A percentile compares a stretch with the other conserved stretches of the same genome.
phyloP scores from a whole-genome alignment of 1,140 invertebrate species.

The Gryon sp. region DNA sequence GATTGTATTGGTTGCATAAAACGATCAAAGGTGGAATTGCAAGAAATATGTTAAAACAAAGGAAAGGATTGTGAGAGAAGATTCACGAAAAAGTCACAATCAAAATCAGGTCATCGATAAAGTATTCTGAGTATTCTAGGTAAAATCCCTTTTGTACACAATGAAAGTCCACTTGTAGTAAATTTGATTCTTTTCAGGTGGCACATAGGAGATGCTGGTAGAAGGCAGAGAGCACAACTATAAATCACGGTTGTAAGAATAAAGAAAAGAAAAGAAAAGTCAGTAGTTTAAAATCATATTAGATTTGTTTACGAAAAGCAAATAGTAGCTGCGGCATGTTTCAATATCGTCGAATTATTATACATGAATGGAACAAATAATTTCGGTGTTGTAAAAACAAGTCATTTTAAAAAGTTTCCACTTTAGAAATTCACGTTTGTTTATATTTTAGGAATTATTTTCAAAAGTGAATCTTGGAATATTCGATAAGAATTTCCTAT shows the following conservation, averaged over 20 bases:
- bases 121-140: constrained; percentile 36
- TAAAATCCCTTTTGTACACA: constrained; percentile 34
- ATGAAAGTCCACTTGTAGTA: constrained; percentile 22
- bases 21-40: not conserved
- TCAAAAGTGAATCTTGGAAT: too few species aligned
- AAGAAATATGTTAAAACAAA: constrained; percentile 8
- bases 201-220: constrained; percentile 23
- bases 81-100: constrained; percentile 33
- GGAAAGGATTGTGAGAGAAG: constrained; percentile 4
- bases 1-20: too few species aligned
- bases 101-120: constrained; percentile 47
- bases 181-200: constrained; percentile 9
- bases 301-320: constrained; percentile 12
- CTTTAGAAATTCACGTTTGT: too few species aligned
- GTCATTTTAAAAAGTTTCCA: too few species aligned
- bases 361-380: too few species aligned
- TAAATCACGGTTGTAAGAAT: constrained; percentile 39
- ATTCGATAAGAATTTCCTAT: too few species aligned
- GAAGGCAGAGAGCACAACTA: not conserved
- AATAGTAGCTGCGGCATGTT: too few species aligned
- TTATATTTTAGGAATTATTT: too few species aligned
- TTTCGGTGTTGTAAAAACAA: too few species aligned
- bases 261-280: too few species aligned
- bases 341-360: too few species aligned
- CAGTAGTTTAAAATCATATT: constrained; percentile 18